Conservation (phyloP, 2,888 invertebrate species). For the Heteropelma amictum region DNA sequence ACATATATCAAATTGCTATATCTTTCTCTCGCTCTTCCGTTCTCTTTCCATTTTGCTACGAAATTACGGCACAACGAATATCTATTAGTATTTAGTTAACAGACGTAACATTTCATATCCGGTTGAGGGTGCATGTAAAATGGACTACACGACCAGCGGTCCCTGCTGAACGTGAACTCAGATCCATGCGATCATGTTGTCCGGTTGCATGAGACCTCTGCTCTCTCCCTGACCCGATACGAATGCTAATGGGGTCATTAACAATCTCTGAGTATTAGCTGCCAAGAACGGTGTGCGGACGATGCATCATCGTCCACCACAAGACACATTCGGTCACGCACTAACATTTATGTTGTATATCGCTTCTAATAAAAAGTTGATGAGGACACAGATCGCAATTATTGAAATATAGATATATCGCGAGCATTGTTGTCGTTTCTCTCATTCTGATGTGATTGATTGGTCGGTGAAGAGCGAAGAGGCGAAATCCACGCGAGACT, state of each 20-base stretch:
- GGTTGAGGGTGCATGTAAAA: neutral
- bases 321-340: conserved; percentile 45
- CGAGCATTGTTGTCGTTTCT: too few species aligned
- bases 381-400: too few species aligned
- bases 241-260: conserved; percentile 66
- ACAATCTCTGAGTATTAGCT: conserved; percentile 66
- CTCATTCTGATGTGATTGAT: too few species aligned
- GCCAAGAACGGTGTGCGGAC: conserved; percentile 64
- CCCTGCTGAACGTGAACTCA: conserved; percentile 19
- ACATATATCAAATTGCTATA: neutral
- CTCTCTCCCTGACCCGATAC: conserved; percentile 55
- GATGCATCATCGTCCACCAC: conserved; percentile 61
- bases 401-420: too few species aligned
- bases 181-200: conserved; percentile 30
- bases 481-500: too few species aligned
- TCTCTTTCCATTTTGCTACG: neutral
- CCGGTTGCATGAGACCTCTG: conserved; percentile 39
- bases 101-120: neutral
- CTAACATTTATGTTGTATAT: too few species aligned
- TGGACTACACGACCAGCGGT: conserved; percentile 18
- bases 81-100: conserved; percentile 22
- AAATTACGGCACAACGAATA: conserved; percentile 2
- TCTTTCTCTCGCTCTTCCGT: neutral
- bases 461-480: too few species aligned
- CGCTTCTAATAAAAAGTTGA: too few species aligned